These are phyloP conservation scores for Podiceps cristatus DNA, from an alignment of 2,113 vertebrate genomes.

Conservation along the genomic window DNA sequence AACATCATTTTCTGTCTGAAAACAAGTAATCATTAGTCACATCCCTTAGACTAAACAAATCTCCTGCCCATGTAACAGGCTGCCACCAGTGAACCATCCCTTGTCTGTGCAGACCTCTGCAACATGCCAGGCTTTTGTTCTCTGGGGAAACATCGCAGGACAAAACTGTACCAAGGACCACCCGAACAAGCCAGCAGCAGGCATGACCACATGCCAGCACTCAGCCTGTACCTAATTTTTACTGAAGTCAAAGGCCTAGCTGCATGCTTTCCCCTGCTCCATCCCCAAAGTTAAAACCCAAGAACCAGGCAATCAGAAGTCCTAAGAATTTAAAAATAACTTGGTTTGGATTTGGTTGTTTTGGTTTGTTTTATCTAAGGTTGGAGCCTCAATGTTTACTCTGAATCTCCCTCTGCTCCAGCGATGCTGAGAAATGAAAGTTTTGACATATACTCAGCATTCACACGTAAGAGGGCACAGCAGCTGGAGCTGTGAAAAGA, in stretches of 20 bases:
- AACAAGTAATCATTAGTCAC: not conserved
- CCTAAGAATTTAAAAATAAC: not conserved
- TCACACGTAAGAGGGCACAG: not conserved
- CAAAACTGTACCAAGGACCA: not conserved
- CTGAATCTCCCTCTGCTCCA: not conserved
- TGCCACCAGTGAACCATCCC: not conserved
- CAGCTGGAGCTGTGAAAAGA: constrained; percentile 23
- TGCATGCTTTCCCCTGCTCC: not conserved
- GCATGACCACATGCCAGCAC: not conserved
- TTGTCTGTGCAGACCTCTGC: accelerated
- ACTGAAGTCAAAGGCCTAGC: not conserved
- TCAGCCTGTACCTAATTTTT: not conserved
- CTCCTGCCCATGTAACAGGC: not conserved
- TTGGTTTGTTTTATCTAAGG: not conserved
- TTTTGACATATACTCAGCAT: not conserved
- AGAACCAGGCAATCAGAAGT: not conserved
- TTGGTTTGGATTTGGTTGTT: not conserved
- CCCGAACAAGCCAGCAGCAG: not conserved
- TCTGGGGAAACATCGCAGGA: not conserved
- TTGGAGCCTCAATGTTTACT: not conserved
- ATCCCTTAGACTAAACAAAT: not conserved
- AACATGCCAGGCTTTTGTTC: not conserved
- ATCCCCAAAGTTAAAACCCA: not conserved
- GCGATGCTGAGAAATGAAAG: not conserved
- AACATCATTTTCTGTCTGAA: not conserved